These are phyloP conservation scores for Echinarachnius parma DNA, from an alignment of 53 echinoderm and acorn worm genomes.

Conservation along the genomic window DNA sequence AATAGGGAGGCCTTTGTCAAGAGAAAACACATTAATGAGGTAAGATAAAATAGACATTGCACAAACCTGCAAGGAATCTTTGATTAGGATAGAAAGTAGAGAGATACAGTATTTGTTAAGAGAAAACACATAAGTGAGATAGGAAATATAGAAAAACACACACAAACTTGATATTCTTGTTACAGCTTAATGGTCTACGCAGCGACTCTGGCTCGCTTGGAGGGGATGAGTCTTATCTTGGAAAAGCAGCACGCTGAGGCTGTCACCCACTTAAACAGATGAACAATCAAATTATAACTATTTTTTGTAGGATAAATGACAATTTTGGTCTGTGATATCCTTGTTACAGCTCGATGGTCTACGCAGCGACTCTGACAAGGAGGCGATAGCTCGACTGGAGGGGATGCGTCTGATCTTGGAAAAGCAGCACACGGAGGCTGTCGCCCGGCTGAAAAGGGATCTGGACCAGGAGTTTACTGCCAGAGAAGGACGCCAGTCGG, in stretches of 20 bases:
- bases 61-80: too few relatives aligned
- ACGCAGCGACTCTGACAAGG: conserved; percentile 55
- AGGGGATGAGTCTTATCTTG: conserved; percentile 74
- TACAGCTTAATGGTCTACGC: conserved; percentile 34
- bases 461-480: conserved; percentile 73
- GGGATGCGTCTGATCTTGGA: conserved; percentile 81
- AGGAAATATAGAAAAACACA: too few relatives aligned
- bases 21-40: conserved; percentile 25
- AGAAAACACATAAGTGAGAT: too few relatives aligned
- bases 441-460: conserved; percentile 70
- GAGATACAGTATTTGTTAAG: too few relatives aligned
- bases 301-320: too few relatives aligned
- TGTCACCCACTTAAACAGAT: too few relatives aligned
- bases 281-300: too few relatives aligned
- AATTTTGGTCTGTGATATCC: too few relatives aligned
- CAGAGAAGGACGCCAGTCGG: conserved; percentile 47
- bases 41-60: too few relatives aligned
- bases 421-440: conserved; percentile 81
- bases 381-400: conserved; percentile 66
- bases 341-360: conserved; percentile 19
- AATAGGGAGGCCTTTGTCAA: conserved; percentile 68
- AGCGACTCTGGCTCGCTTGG: conserved; percentile 63
- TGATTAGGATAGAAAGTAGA: too few relatives aligned
- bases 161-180: too few relatives aligned
- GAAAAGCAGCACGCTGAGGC: conserved; percentile 90